Base-by-base conservation (phyloP, 2,888 invertebrate species). In the Anthrax anthrax region DNA sequence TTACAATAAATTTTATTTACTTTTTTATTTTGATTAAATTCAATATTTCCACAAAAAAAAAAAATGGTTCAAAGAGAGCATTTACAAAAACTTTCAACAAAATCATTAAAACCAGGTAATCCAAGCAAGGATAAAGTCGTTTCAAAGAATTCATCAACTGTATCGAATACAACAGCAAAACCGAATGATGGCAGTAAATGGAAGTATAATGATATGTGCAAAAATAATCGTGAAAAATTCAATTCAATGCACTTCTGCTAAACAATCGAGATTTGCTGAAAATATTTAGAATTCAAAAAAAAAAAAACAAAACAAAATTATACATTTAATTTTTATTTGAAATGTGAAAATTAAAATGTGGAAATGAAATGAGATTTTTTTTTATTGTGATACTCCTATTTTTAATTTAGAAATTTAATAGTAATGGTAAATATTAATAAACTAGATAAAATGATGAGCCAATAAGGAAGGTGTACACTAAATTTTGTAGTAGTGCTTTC, bases 201-300 rank as follows among this genome's bases (percentile, higher is more conserved):
- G 58, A 57, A 58, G 39, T 67, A 58, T 52, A 64, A 63, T 45
- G 57, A 64, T 13, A 65, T 67, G 66, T 52, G 63, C 48, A 57
- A 53, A 40, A 60, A 59, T n/a, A 56, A 65, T 50, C 62, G 67
- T 37, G 60, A 63, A 39, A 57, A 61, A 50, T 67, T 67, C 51
- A 66, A 67, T 53, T 57, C 53, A 50, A 50, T 67, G 50, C 66
- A 67, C 51, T 62, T 63, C 52, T 63, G 62, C 48, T 66, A 58
- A 56, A 27, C 29, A 32, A 32, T 12, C 13, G 8, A 23, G n/a
- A n/a, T n/a, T n/a, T n/a, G n/a, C n/a, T n/a, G n/a, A n/a, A n/a
- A n/a, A n/a, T n/a, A n/a, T n/a, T n/a, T n/a, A n/a, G n/a, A n/a
- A n/a, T n/a, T n/a, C n/a, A n/a, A n/a, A n/a, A n/a, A n/a, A n/a